Evolutionary conservation across 2,888 invertebrate species (phyloP).

Genomic region (Allacma fusca): DNA sequence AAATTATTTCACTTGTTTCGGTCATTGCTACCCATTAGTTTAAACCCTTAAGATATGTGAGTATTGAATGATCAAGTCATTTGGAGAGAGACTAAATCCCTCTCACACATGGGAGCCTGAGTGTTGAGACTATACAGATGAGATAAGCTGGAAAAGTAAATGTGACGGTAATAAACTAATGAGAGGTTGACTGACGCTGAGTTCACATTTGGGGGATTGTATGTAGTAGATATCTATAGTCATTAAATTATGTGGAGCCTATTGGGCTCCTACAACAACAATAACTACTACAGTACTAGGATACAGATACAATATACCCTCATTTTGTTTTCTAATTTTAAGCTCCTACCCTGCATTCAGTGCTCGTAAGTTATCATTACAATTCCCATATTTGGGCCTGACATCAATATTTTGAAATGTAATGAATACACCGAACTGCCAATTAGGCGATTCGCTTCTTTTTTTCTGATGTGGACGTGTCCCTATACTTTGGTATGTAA

Average conservation of each 20-base stretch:
- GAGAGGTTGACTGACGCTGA: background rate
- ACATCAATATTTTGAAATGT: slow-evolving; percentile 8
- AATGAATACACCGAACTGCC: background rate
- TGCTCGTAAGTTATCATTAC: background rate
- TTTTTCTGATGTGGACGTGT: too few relatives aligned
- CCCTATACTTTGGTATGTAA: background rate
- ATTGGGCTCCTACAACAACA: too few relatives aligned
- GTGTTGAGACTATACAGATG: background rate
- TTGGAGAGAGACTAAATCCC: background rate
- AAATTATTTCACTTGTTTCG: background rate
- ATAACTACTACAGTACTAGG: too few relatives aligned
- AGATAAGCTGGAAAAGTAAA: background rate
- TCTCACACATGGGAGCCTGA: background rate
- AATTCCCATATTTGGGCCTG: background rate
- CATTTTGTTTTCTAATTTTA: background rate
- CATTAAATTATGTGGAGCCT: too few relatives aligned
- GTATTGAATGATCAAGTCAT: slow-evolving; percentile 6
- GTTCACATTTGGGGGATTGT: background rate
- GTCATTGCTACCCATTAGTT: slow-evolving; percentile 13
- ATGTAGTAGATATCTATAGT: too few relatives aligned
- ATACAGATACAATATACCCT: too few relatives aligned
- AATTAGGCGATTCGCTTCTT: background rate
- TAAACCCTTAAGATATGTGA: background rate
- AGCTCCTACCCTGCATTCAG: background rate
- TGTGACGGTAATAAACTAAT: background rate